Evolutionary conservation across 2,113 vertebrate species (phyloP).

Genomic region (Aphyosemion australe): DNA sequence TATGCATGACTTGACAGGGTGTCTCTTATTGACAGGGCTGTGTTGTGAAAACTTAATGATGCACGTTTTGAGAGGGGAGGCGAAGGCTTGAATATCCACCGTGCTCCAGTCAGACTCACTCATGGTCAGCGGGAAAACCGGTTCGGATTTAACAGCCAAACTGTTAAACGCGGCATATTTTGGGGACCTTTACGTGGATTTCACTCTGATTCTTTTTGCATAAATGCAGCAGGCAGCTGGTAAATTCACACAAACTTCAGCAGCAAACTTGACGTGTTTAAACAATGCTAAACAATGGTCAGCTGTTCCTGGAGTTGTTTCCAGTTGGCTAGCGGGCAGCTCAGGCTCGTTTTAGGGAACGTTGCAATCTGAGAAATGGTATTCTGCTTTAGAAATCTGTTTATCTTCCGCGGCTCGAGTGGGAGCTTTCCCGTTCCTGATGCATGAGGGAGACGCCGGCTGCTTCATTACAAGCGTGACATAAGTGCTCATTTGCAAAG

Average conservation of each 20-base stretch:
- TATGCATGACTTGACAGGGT: slow-evolving; percentile 17
- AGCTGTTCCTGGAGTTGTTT: not conserved
- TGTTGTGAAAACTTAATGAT: slow-evolving; percentile 36
- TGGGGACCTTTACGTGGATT: slow-evolving; percentile 29
- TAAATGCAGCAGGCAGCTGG: slow-evolving; percentile 1
- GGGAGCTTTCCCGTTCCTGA: not conserved
- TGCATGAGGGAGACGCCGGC: not conserved
- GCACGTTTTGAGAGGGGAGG: slow-evolving; percentile 11
- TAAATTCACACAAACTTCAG: not conserved
- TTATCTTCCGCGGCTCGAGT: not conserved
- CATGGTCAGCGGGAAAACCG: slow-evolving; percentile 23
- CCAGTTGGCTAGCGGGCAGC: not conserved
- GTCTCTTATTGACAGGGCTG: not conserved
- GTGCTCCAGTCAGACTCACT: slow-evolving; percentile 15
- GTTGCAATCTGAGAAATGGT: not conserved
- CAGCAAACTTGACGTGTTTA: not conserved
- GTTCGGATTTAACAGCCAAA: slow-evolving; percentile 30
- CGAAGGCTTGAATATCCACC: slow-evolving; percentile 33
- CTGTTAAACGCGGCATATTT: slow-evolving; percentile 15
- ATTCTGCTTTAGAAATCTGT: not conserved
- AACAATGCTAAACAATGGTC: not conserved
- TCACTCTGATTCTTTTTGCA: slow-evolving; percentile 23
- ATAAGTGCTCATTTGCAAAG: not conserved
- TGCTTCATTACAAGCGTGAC: not conserved
- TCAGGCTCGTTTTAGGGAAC: not conserved